phyloP scores from a whole-genome alignment of 2,888 invertebrate genomes.

The Horisme vitalbata region DNA sequence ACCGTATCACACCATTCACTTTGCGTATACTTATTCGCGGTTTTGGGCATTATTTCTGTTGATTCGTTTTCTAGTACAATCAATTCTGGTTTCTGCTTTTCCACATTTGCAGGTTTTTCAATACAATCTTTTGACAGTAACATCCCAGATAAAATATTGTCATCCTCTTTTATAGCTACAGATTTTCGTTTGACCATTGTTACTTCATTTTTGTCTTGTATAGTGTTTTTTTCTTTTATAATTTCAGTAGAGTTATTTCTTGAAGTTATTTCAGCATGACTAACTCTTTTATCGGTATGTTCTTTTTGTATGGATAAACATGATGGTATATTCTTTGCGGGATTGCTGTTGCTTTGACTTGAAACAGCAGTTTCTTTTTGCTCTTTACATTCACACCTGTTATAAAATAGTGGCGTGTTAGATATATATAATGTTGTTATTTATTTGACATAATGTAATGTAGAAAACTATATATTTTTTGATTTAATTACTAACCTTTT shows the following conservation, averaged over 20 bases:
- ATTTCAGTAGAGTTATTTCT: constrained; percentile 6
- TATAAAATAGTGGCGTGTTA: too few species aligned
- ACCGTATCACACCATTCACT: constrained; percentile 59
- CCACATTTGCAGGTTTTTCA: not conserved
- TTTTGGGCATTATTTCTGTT: constrained; percentile 13
- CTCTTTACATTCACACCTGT: constrained; percentile 24
- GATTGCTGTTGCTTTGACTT: constrained; percentile 12
- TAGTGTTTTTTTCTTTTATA: constrained; percentile 3
- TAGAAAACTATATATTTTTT: not conserved
- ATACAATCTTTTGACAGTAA: not conserved
- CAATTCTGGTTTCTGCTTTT: constrained; percentile 8
- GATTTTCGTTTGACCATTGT: constrained; percentile 21
- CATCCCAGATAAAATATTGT: not conserved
- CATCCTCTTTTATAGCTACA: constrained; percentile 21
- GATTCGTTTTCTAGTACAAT: constrained; percentile 15
- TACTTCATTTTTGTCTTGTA: constrained; percentile 3
- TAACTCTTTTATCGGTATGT: constrained; percentile 1
- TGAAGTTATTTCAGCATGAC: not conserved
- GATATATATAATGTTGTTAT: too few species aligned
- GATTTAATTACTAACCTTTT: constrained; percentile 10
- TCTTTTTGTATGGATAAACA: constrained; percentile 17
- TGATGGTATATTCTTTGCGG: constrained; percentile 25
- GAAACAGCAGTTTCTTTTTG: not conserved
- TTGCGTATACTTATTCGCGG: constrained; percentile 45
- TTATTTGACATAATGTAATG: too few species aligned